Percentiles rank a stretch among this genome's conserved stretches.
phyloP scores from a whole-genome alignment of 2,888 invertebrate genomes.

The Xestia c-nigrum region DNA sequence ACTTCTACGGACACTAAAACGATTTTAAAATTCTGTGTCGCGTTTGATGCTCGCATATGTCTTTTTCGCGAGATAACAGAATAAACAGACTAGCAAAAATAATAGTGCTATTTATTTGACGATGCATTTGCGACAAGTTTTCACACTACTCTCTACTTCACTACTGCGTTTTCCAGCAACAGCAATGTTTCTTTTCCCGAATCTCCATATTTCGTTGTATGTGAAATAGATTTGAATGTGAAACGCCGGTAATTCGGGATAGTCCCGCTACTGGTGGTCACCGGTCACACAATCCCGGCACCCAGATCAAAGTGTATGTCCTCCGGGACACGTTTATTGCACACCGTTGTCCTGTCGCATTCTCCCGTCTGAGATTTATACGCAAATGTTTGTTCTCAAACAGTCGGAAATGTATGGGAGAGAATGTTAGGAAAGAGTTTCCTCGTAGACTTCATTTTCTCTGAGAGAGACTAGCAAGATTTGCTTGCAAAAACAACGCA shows the following conservation, averaged over 20 bases:
- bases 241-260: conserved; percentile 28
- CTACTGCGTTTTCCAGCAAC: conserved; percentile 2
- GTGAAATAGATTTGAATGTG: conserved; percentile 38
- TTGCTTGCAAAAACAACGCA: neutral
- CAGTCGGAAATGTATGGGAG: conserved; percentile 6
- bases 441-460: neutral
- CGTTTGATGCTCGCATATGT: conserved; percentile 17
- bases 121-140: conserved; percentile 1
- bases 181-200: neutral
- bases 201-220: conserved; percentile 8
- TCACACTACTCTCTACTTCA: neutral
- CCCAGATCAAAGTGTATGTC: conserved; percentile 49
- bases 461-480: neutral
- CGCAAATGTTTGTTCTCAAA: conserved; percentile 39
- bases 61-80: neutral
- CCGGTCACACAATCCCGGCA: conserved; percentile 18
- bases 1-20: conserved; percentile 23
- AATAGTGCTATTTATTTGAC: conserved; percentile 18
- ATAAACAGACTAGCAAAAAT: conserved; percentile 5
- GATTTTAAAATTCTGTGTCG: conserved; percentile 31
- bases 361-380: conserved; percentile 37
- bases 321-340: conserved; percentile 55
- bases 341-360: conserved; percentile 43
- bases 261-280: conserved; percentile 4
- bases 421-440: neutral